Evolutionary conservation across 2,113 vertebrate genomes (phyloP).

Genomic region (Ceyx margarethae): DNA sequence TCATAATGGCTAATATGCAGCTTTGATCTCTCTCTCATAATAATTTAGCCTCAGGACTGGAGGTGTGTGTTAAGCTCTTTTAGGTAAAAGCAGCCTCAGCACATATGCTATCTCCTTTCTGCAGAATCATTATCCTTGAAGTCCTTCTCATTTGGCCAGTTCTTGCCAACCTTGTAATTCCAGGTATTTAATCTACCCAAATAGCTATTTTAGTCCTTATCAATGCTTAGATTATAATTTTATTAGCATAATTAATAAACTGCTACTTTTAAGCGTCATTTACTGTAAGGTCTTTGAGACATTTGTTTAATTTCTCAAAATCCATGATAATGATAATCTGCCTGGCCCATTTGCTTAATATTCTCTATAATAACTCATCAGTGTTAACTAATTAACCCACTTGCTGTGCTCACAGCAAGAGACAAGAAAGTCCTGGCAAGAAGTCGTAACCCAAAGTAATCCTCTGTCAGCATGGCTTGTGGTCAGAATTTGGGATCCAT

Average conservation of each 20-base stretch:
- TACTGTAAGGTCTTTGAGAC: not conserved
- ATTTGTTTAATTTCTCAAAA: not conserved
- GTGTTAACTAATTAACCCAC: not conserved
- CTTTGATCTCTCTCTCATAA: conserved; percentile 16
- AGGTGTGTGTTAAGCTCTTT: not conserved
- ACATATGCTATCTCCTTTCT: not conserved
- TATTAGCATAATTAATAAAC: conserved; percentile 20
- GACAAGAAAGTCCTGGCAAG: not conserved
- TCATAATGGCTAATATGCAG: not conserved
- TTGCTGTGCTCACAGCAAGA: not conserved
- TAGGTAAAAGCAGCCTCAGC: conserved; percentile 5
- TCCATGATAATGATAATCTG: conserved; percentile 4
- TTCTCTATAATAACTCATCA: not conserved
- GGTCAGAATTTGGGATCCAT: not conserved
- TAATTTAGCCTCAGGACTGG: not conserved
- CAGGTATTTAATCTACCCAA: not conserved
- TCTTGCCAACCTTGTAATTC: conserved; percentile 3
- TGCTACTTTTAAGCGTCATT: not conserved
- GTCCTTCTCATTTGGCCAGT: not conserved
- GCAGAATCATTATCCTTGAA: not conserved
- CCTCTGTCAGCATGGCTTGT: not conserved
- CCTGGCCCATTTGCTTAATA: not conserved
- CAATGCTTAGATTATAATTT: not conserved
- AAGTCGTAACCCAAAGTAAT: not conserved
- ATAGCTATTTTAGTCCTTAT: not conserved